Evolutionary conservation across 2,113 vertebrate genomes (phyloP).

Genomic region (Caracal caracal): DNA sequence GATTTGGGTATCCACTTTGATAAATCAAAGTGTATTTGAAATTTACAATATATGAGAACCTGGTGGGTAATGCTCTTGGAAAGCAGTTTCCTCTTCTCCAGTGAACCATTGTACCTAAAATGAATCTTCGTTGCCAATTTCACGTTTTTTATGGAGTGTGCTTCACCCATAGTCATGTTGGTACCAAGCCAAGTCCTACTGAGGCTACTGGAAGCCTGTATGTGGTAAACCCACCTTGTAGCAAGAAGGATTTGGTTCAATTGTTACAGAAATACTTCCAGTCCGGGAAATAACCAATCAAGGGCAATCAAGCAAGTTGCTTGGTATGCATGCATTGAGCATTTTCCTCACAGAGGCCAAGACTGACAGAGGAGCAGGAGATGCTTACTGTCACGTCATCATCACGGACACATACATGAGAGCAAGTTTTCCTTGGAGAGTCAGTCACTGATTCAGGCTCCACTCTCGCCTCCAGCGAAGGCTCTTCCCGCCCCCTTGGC

Average conservation of each 20-base stretch:
- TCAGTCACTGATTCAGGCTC: background rate
- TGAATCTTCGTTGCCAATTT: background rate
- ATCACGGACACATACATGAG: background rate
- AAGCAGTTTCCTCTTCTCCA: background rate
- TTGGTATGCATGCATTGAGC: background rate
- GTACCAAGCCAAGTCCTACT: background rate
- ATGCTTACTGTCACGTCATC: background rate
- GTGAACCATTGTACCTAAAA: background rate
- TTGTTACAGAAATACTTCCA: background rate
- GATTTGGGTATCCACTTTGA: background rate
- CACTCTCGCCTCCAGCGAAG: accelerated
- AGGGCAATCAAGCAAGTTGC: background rate
- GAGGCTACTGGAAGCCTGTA: background rate
- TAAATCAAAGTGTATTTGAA: constrained; percentile 14
- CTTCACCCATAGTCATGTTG: background rate
- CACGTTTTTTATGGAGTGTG: background rate
- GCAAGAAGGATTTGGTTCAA: background rate
- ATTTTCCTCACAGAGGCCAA: background rate
- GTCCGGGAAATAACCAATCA: background rate
- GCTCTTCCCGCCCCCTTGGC: background rate
- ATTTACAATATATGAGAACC: background rate
- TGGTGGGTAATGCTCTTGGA: background rate
- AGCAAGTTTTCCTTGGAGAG: background rate
- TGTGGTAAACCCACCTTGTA: background rate
- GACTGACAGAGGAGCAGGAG: background rate